Base-by-base conservation (phyloP, 2,797 vertebrate species). In the Rhynchonycteris naso region DNA sequence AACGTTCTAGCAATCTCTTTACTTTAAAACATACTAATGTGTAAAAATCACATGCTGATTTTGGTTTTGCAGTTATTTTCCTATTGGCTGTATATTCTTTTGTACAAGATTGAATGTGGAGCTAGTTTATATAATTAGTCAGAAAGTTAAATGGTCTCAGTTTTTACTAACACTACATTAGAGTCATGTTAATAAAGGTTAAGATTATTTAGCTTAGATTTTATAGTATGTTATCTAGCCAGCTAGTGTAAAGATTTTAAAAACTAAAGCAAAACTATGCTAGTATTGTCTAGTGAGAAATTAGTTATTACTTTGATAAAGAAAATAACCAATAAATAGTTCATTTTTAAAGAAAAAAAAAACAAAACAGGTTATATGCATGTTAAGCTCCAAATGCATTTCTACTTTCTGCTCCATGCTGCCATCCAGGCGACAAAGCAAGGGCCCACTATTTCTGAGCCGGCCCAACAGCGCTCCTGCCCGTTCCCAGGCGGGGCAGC, bases 1-100 rank as follows among this genome's bases (percentile, higher is more conserved):
- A 91, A 72, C 66, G 82, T 85, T 96, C 6, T 90, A n/a, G 97
- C 98, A 97, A 97, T 97, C 95, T 97, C 97, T 97, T 78, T 58
- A 22, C 72, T 93, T 6, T 63, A 83, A 83, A 61, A 54, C 14
- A 61, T 56, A 74, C 21, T 85, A 14, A 65, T 59, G 84, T 87
- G 78, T 71, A 93, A 95, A 91, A 58, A n/a, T n/a, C 35, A 21
- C 5, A 33, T 54, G n/a, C 54, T 87, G 18, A 8, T 74, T 97
- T 88, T 95, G 66, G 28, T 91, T 96, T 83, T 84, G 47, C n/a
- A 28, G 1, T 83, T 88, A 75, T 91, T 94, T 81, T 96, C 33
- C 18, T 95, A 14, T 95, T 92, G 66, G 58, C 69, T 74, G 0
- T 79, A 0, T 94, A 35, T 65, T 93, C 69, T 56, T 84, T 93